phyloP scores from a whole-genome alignment of 1,140 invertebrate genomes.

The Drosophila pandora region DNA sequence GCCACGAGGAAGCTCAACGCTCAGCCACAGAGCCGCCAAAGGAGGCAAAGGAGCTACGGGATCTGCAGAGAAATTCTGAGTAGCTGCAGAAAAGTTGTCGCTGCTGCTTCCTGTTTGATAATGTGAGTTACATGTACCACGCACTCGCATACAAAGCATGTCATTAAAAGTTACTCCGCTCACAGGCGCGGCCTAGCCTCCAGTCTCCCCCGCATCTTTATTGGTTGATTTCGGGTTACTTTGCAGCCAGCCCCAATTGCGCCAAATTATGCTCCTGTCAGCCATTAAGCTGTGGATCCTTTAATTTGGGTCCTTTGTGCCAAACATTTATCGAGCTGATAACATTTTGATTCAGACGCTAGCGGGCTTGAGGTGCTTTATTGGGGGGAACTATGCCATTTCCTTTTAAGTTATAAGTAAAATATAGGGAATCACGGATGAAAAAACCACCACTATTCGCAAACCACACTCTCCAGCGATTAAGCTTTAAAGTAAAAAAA shows the following conservation, averaged over 20 bases:
- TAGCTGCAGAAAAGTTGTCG: constrained; percentile 49
- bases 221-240: constrained; percentile 23
- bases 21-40: constrained; percentile 20
- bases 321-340: background rate
- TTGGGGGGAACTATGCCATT: background rate
- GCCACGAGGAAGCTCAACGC: constrained; percentile 27
- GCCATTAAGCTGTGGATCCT: background rate
- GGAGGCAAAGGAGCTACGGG: background rate
- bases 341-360: background rate
- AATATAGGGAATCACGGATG: no score
- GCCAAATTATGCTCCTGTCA: background rate
- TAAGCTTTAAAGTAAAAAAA: no score
- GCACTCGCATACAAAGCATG: constrained; percentile 76
- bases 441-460: no score
- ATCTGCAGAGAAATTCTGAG: background rate
- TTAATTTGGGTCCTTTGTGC: background rate
- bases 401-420: background rate
- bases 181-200: background rate
- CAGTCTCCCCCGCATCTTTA: constrained; percentile 1
- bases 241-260: background rate
- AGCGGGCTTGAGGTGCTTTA: no score
- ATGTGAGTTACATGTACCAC: constrained; percentile 71
- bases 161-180: constrained; percentile 69
- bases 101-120: constrained; percentile 61
- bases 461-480: no score